Base-by-base conservation (phyloP, 1,140 invertebrate genomes). In the Drosophila saltans region DNA sequence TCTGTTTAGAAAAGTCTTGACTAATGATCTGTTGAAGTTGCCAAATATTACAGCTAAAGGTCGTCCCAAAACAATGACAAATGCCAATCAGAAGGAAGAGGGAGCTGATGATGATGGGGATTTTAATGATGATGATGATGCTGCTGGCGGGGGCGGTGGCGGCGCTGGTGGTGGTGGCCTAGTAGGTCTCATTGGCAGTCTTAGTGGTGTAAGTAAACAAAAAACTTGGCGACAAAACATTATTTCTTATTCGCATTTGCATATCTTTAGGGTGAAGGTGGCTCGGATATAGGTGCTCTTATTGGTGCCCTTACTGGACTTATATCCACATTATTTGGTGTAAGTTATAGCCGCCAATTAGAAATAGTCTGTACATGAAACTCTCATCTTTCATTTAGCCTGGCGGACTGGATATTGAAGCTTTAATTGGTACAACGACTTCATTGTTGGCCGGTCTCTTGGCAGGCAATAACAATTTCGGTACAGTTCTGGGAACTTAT, bases 241-340 rank as follows among this genome's bases (percentile, higher is more conserved):
- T 3, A 3, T 30, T 30, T 30, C 4, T 36, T 3, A 36, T 36
- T 7, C 9, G 0, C 9, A 45, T n/a, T 72, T 0, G 57, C 2
- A 24, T 16, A 30, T 21, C 26, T 69, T 65, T 30, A 92, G 91
- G 91, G 91, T 3, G 91, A 92, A 61, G 91, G 88, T 26, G 91
- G 91, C n/a, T 92, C 91, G n/a, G 91, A 92, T 75, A 79, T 92
- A 52, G 91, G 91, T 0, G 91, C 91, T 4, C 52, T 92, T 8
- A 90, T 92, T 55, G 91, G 91, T 30, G 93, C 93, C 1, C 67
- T 94, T 0, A 93, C 93, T 2, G 93, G 93, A 16, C 65, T 93
- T 0, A 78, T 94, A 16, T 92, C 90, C 24, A 92, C 91, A 7
- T 85, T 94, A 6, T 93, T 94, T 75, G 93, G 93, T 21, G 93